Percentiles rank a stretch among this genome's conserved stretches.
Conservation (phyloP, 2,888 invertebrate species). For the Drosophila emarginata region DNA sequence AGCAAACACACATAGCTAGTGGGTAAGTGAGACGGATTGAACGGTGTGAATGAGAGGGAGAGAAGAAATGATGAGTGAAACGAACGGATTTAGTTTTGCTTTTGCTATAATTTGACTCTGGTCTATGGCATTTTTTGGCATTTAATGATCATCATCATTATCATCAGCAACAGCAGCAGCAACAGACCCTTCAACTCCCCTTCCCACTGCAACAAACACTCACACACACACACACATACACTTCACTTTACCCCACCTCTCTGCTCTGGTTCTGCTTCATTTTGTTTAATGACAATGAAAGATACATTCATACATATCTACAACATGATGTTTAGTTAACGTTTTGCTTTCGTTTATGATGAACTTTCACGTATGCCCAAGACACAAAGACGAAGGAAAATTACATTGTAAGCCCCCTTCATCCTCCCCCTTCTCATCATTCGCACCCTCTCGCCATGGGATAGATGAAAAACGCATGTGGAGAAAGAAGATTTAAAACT, state of each 20-base stretch:
- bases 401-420: slow-evolving; percentile 58
- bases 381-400: slow-evolving; percentile 32
- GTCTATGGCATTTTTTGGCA: slow-evolving; percentile 59
- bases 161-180: no score
- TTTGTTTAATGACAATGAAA: slow-evolving; percentile 73
- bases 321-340: slow-evolving; percentile 47
- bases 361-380: slow-evolving; percentile 70
- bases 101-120: slow-evolving; percentile 73
- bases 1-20: slow-evolving; percentile 1
- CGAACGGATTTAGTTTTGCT: slow-evolving; percentile 68
- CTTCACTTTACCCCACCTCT: slow-evolving; percentile 54
- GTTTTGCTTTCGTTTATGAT: slow-evolving; percentile 77
- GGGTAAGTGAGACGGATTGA: not conserved
- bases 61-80: slow-evolving; percentile 63
- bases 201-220: not conserved
- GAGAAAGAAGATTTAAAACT: slow-evolving; percentile 56
- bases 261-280: slow-evolving; percentile 73
- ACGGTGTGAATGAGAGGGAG: slow-evolving; percentile 44
- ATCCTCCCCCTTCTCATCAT: not conserved
- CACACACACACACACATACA: no score
- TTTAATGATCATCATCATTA: slow-evolving; percentile 66
- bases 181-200: not conserved
- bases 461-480: slow-evolving; percentile 19
- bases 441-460: slow-evolving; percentile 29
- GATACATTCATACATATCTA: slow-evolving; percentile 13